Evolutionary conservation across 2,113 vertebrate genomes (phyloP).

Genomic region (Rhineura floridana): DNA sequence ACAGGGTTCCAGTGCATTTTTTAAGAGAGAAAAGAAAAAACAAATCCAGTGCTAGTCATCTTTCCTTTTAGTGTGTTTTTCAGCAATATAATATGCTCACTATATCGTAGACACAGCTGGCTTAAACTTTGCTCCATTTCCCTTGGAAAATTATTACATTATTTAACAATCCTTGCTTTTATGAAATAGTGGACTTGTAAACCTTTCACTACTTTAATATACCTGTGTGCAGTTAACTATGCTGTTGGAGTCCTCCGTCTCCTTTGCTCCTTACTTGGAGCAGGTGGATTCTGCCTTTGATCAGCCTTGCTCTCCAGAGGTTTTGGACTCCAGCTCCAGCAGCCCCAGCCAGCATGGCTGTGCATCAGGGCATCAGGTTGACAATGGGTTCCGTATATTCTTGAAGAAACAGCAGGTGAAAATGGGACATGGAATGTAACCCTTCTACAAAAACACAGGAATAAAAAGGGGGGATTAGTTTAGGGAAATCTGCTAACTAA

Average conservation of each 20-base stretch:
- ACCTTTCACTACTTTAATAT: background rate
- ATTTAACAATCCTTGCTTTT: conserved; percentile 7
- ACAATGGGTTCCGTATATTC: background rate
- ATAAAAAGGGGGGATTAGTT: background rate
- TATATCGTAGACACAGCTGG: background rate
- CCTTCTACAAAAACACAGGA: conserved; percentile 1
- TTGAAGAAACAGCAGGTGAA: conserved; percentile 15
- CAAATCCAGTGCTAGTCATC: background rate
- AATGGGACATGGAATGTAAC: conserved; percentile 14
- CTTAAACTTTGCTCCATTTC: background rate
- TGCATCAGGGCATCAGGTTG: too few relatives aligned
- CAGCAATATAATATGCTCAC: background rate
- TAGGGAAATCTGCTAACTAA: background rate
- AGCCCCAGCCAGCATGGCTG: too few relatives aligned
- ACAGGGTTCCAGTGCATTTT: background rate
- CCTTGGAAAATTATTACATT: conserved; percentile 3
- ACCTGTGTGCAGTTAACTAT: background rate
- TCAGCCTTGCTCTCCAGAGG: too few relatives aligned
- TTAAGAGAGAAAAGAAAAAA: background rate
- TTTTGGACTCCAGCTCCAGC: too few relatives aligned
- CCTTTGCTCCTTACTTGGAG: background rate
- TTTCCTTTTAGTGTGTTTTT: background rate
- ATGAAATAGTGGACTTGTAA: conserved; percentile 9
- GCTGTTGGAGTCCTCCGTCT: background rate
- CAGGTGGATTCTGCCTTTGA: background rate